Evolutionary conservation across 2,113 vertebrate species (phyloP), one percentile per base, ranked within the genome.

Genomic region (Eudyptes chrysolophus): DNA sequence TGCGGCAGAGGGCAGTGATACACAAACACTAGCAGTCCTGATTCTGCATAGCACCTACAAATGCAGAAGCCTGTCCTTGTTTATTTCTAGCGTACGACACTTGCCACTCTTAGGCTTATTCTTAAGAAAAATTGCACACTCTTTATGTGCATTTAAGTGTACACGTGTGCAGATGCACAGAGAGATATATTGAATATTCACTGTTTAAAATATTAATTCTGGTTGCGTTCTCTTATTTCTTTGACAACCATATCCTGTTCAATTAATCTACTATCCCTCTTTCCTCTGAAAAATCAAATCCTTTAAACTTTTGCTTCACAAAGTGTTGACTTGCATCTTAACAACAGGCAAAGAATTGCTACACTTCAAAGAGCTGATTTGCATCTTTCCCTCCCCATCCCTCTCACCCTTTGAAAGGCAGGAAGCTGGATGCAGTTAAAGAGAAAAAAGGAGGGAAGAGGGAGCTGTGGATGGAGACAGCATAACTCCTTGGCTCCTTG

Each of bases 1-100:
- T 85, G 70, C 66, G 0, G 95, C 84, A 96, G 87, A 87, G 95
- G 93, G 89, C 94, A 97, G 65, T 51, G 81, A 52, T 6, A 51
- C 78, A 87, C 95, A 87, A 61, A 77, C 29, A 9, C 61, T 3
- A 20, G 54, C 57, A 25, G 36, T 19, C 20, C 75, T n/a, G 6
- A 0, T 22, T 38, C 72, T 34, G 57, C 52, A 69, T 4, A 61
- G 48, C 1, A 2, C 55, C 57, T 36, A 57, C 46, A 71, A 57
- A 60, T 3, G 24, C 64, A 89, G 42, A 64, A 84, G 60, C 7
- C 26, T 30, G n/a, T 25, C 61, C 71, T 61, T 49, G 34, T 34
- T 83, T 66, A 49, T 34, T 87, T 60, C 70, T 24, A 54, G 77
- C 30, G 19, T 10, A 26, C 19, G 36, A 38, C 14, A 20, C 38